Evolutionary conservation across 1,140 invertebrate genomes (phyloP), one percentile per base, ranked within the genome.

Genomic region (Pseudachorutes palmiensis): DNA sequence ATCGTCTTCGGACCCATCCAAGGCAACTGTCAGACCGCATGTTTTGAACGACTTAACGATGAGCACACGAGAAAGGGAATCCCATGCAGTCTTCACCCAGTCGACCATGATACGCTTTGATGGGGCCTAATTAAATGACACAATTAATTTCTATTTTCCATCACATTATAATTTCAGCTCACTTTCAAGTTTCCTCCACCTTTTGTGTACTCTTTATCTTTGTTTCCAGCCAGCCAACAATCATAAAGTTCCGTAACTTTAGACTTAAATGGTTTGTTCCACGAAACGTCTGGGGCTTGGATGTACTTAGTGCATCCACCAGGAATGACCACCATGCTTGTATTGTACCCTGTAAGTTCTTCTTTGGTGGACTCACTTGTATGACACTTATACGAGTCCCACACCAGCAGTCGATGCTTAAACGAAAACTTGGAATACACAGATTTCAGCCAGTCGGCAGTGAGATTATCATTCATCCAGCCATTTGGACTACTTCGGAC

Each of bases 251-350:
- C 49, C 36, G 45, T 65, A 41, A 75, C 41, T 30, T 66, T 45
- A 5, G 51, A 48, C 66, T 76, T 75, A 55, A 75, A 76, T 19
- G 68, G 65, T 61, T 69, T 68, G 59, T 75, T 76, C 63, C 75
- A 67, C 26, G 22, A 62, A 12, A 75, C 66, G 67, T 76, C 74
- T 12, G 72, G 58, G 28, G 75, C 68, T 64, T 76, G 75, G 9
- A 76, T 48, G 24, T 72, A 60, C 59, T 72, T 74, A 2, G 74
- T 75, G 59, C 72, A 69, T 16, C 74, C 73, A 2, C 71, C 72
- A 24, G 70, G 69, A 49, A 75, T 68, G 5, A 74, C 66, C 16
- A 64, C 74, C 26, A 62, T 66, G 5, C 57, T 51, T 19, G 70
- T 68, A 48, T 74, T 68, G 45, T 26, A 60, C 14, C 19, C 32